Evolutionary conservation across 2,888 invertebrate species (phyloP).

Genomic region (Drosophila barbarae): DNA sequence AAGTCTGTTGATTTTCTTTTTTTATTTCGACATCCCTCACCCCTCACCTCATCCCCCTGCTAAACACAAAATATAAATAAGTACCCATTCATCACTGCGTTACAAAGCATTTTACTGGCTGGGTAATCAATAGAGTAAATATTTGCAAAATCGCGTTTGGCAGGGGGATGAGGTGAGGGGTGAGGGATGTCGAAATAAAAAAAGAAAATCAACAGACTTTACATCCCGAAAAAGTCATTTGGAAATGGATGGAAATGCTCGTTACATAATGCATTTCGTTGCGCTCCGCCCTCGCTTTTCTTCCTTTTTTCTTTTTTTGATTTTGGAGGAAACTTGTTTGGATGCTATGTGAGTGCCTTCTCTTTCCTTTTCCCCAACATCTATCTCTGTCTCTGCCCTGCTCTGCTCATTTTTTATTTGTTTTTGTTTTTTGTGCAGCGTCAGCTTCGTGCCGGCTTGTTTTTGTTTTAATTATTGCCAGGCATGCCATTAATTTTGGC

Average conservation of each 20-base stretch:
- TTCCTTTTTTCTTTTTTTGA: constrained; percentile 28
- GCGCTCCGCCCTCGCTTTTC: constrained; percentile 39
- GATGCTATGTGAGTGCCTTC: constrained; percentile 23
- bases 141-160: constrained; percentile 63
- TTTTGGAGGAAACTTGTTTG: constrained; percentile 52
- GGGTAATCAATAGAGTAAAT: constrained; percentile 70
- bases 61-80: neutral
- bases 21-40: neutral
- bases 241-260: constrained; percentile 26
- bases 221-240: constrained; percentile 31
- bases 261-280: constrained; percentile 55
- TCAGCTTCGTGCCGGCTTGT: constrained; percentile 55
- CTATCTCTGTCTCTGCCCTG: constrained; percentile 29
- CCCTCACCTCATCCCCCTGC: neutral
- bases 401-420: constrained; percentile 19
- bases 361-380: constrained; percentile 15
- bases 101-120: constrained; percentile 29
- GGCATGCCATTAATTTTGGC: constrained; percentile 79
- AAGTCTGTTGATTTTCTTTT: constrained; percentile 13
- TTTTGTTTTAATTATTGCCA: constrained; percentile 79
- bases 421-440: constrained; percentile 26
- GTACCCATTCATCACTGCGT: constrained; percentile 10
- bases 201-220: constrained; percentile 16
- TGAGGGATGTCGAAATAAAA: neutral
- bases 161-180: neutral